phyloP scores from a whole-genome alignment of 2,888 invertebrate species.

The Andrena minutula region DNA sequence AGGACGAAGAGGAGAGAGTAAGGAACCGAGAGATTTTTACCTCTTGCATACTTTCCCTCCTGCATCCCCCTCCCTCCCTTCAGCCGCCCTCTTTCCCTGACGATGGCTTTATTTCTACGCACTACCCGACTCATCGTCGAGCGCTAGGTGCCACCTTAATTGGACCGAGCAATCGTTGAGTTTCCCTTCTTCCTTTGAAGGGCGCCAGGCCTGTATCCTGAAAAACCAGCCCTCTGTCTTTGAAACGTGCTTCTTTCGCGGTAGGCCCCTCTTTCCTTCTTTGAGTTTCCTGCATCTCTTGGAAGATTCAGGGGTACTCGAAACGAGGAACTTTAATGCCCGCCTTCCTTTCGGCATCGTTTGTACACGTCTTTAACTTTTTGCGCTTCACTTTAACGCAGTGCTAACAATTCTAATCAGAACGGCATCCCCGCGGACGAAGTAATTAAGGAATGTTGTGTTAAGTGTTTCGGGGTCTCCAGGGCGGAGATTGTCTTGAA shows the following conservation, averaged over 20 bases:
- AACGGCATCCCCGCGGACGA: conserved; percentile 36
- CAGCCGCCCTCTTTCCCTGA: conserved; percentile 44
- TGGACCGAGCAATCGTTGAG: conserved; percentile 69
- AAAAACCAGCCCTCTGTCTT: conserved; percentile 59
- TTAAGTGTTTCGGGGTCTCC: too few species aligned
- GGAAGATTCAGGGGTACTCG: conserved; percentile 40
- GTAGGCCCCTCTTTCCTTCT: conserved; percentile 23
- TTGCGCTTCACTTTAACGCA: too few species aligned
- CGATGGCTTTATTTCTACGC: conserved; percentile 68
- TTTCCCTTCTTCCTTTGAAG: conserved; percentile 55
- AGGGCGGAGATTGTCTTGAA: too few species aligned
- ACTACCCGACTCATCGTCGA: conserved; percentile 66
- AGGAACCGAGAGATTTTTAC: conserved; percentile 39
- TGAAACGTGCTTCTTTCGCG: conserved; percentile 31
- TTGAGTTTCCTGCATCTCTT: conserved; percentile 53
- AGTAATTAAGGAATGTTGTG: too few species aligned
- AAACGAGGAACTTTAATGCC: conserved; percentile 41
- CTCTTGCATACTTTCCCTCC: conserved; percentile 41
- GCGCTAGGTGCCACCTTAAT: conserved; percentile 70
- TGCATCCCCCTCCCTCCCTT: conserved; percentile 4
- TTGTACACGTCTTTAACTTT: too few species aligned
- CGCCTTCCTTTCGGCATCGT: conserved; percentile 34
- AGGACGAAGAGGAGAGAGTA: conserved; percentile 36
- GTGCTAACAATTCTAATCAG: too few species aligned
- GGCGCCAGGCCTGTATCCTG: conserved; percentile 48